Evolutionary conservation across 2,113 vertebrate genomes (phyloP).

Genomic region (Leptodactylus fuscus): DNA sequence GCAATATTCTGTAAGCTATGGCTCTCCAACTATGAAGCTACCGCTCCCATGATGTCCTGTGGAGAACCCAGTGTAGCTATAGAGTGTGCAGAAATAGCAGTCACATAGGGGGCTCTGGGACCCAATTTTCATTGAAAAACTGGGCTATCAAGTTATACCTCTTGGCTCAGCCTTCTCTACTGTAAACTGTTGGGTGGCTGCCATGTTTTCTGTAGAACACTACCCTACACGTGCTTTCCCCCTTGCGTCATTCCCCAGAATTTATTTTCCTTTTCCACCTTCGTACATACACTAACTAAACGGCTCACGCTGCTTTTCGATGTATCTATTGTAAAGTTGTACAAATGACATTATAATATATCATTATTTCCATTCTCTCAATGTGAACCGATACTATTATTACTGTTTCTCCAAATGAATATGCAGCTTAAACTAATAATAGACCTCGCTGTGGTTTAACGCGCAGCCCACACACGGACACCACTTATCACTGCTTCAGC

Average conservation of each 20-base stretch:
- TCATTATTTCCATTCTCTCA: constrained; percentile 54
- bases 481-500: constrained; percentile 48
- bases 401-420: constrained; percentile 49
- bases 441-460: constrained; percentile 40
- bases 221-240: neutral
- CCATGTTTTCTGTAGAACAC: neutral
- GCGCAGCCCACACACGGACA: constrained; percentile 55
- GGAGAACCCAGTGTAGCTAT: too few species aligned
- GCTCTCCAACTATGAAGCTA: too few species aligned
- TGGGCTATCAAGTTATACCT: neutral
- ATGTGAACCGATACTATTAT: constrained; percentile 56
- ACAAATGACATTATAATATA: constrained; percentile 56
- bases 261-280: neutral
- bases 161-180: neutral
- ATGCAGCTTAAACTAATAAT: constrained; percentile 54
- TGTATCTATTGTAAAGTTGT: constrained; percentile 52
- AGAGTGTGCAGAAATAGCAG: too few species aligned
- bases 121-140: too few species aligned
- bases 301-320: constrained; percentile 35
- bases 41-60: too few species aligned
- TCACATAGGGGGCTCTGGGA: too few species aligned
- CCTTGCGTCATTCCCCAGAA: neutral
- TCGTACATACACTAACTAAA: neutral
- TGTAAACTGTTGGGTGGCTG: neutral
- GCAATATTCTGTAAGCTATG: too few species aligned